Conservation (phyloP, 1,140 invertebrate species). For the Conus ventricosus region DNA sequence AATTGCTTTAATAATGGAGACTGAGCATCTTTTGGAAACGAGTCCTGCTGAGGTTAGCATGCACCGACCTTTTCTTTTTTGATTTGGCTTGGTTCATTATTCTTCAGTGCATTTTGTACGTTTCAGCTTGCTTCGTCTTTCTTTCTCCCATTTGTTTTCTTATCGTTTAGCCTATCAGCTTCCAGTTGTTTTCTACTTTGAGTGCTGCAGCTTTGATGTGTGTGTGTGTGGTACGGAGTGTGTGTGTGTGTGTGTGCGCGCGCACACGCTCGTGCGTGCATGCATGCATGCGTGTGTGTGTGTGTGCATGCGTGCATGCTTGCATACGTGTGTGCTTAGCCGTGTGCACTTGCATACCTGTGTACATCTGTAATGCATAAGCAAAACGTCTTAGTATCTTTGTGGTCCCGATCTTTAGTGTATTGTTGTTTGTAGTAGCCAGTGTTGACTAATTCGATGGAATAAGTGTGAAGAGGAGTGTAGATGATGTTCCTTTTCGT, state of each 20-base stretch:
- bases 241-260: too few relatives aligned
- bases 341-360: too few relatives aligned
- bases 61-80: not conserved
- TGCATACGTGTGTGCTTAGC: not conserved
- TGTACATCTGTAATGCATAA: too few relatives aligned
- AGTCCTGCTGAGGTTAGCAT: conserved; percentile 33
- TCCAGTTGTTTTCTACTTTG: not conserved
- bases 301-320: too few relatives aligned
- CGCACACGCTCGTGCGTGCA: not conserved
- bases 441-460: too few relatives aligned
- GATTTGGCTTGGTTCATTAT: not conserved
- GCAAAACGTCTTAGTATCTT: too few relatives aligned
- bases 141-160: not conserved
- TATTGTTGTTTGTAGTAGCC: too few relatives aligned
- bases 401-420: too few relatives aligned
- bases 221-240: too few relatives aligned
- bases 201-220: too few relatives aligned
- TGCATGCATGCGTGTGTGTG: not conserved
- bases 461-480: too few relatives aligned
- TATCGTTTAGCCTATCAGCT: not conserved
- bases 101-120: not conserved
- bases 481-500: too few relatives aligned
- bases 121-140: not conserved
- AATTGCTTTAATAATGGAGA: conserved; percentile 31
- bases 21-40: conserved; percentile 29